Evolutionary conservation across 2,888 invertebrate genomes (phyloP).

Genomic region (Sarcophaga caerulescens): DNA sequence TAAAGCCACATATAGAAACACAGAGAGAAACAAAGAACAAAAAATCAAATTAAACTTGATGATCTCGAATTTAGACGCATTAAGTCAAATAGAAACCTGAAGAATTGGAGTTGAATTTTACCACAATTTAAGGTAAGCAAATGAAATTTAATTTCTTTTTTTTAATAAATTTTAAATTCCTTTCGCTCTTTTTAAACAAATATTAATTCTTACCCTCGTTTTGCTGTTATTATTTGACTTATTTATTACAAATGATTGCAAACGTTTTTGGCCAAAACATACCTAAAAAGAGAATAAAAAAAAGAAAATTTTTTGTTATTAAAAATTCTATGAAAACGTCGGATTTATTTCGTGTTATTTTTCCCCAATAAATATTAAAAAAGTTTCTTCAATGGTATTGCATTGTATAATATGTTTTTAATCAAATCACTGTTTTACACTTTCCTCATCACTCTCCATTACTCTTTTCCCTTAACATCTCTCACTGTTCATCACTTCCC

Average conservation of each 20-base stretch:
- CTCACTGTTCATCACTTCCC: conserved; percentile 10
- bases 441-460: neutral
- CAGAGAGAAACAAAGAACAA: neutral
- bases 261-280: conserved; percentile 14
- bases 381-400: neutral
- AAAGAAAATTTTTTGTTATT: conserved; percentile 26
- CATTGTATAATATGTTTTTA: conserved; percentile 39
- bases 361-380: neutral
- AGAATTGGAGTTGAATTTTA: neutral
- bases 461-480: neutral
- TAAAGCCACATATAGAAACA: neutral
- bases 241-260: too few relatives aligned
- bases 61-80: neutral
- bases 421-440: conserved; percentile 50
- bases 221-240: too few relatives aligned
- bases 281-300: conserved; percentile 45
- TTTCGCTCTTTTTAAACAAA: neutral
- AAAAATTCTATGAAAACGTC: neutral
- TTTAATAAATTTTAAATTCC: neutral
- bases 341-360: neutral
- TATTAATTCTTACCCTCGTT: conserved; percentile 35
- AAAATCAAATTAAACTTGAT: conserved; percentile 7
- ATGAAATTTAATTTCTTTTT: neutral
- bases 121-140: neutral
- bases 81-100: neutral